Evolutionary conservation across 1,140 invertebrate species (phyloP), one percentile per base, ranked within the genome.

Genomic region (Drosophila teissieri): DNA sequence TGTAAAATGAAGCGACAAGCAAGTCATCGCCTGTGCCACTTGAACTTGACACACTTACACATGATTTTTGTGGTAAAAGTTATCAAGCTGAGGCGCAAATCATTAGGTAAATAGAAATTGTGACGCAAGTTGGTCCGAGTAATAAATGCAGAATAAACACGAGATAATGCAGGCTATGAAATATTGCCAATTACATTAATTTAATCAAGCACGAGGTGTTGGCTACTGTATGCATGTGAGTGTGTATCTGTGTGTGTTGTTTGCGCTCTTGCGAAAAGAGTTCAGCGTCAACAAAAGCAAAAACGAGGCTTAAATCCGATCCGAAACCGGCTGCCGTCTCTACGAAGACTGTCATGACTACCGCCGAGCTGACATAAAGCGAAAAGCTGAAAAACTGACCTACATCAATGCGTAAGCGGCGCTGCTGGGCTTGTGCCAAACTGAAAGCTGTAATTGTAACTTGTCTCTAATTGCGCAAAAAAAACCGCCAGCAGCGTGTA

Each of bases 11-110:
- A 78, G 60, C 49, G 34, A 56, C 61, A 56, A 48, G 52, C 73
- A 75, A 65, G 60, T 75, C 45, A 78, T 67, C 63, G 63, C 52
- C 63, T 64, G 53, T 51, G 67, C 57, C 55, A 56, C 73, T 82
- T 89, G 84, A 89, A 89, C 84, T 89, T 89, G 84, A 89, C 84
- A 89, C 60, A 89, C 82, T 78, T 89, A 77, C 72, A 64, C 49
- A n/a, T 39, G 7, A 19, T 45, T 44, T 62, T 78, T 81, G 44
- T 49, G 42, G 74, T 77, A 77, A 77, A 77, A 77, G 74, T 77
- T 44, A 77, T 70, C 45, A 65, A 57, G 54, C 12, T 14, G 70
- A 64, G 52, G 62, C 55, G 27, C 36, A 27, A 62, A 69, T 17
- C 46, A 12, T 36, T 44, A 56, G 10, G 62, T 42, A 86, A 88